Base-by-base conservation (phyloP, 2,888 invertebrate species). In the Allacma fusca region DNA sequence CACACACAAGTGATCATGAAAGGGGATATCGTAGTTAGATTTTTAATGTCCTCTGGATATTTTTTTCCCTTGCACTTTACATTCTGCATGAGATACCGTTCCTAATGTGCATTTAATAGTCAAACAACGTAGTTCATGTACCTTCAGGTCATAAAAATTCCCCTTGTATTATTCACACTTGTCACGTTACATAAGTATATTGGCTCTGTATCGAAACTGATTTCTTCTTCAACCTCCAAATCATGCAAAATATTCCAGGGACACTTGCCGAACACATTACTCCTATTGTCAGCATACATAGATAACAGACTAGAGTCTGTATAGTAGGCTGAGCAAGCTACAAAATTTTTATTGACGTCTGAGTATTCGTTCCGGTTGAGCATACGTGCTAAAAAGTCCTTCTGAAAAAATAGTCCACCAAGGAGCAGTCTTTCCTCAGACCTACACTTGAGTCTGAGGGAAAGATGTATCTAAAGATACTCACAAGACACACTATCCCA, bases 291-390 rank as follows among this genome's bases (percentile, higher is more conserved):
- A 34, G 4, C 9, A 34, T 34, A 9, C 9, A 9, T 34, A 34
- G 9, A 4, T 34, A 4, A 50, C 16, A 50, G 2, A 50, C 19
- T 2, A 13, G n/a, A 12, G 2, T 50, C 16, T 50, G 16, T 16
- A 50, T 16, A 50, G 50, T 13, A 12, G 16, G 2, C 13, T 40
- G 50, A 50, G 16, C 50, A 50, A 50, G 50, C 19, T 4, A 50
- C 50, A 50, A 50, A 50, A 50, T 50, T 50, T 34, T 50, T 50
- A 50, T 50, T 50, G 50, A 12, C n/a, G 50, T 50, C 50, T 50
- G 50, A 50, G 50, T 13, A 9, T 13, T n/a, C n/a, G n/a, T n/a
- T 50, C 50, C 34, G 34, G 5, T 34, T 34, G 34, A 34, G 9
- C 9, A 34, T 34, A 34, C 34, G 34, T 34, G 34, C 34, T 34